These are phyloP conservation scores for Cherax quadricarinatus DNA, from an alignment of 1,140 invertebrate species.

Conservation along the genomic window DNA sequence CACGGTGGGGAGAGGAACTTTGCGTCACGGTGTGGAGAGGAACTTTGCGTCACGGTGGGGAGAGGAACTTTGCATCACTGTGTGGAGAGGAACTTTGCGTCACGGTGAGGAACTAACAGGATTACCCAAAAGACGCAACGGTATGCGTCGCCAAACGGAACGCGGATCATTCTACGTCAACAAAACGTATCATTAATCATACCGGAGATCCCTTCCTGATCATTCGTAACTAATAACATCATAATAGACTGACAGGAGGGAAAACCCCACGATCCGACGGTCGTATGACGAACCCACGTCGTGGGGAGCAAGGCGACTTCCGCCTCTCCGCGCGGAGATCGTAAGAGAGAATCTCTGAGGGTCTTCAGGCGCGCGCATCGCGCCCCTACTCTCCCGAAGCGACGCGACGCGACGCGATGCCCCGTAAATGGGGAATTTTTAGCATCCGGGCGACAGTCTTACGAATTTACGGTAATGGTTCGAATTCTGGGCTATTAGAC, in stretches of 20 bases:
- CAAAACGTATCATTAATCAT: conserved; percentile 44
- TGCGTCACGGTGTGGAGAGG: background rate
- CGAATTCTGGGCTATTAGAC: conserved; percentile 54
- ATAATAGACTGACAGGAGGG: conserved; percentile 32
- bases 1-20: too few relatives aligned
- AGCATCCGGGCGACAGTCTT: conserved; percentile 50
- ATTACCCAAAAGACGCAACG: background rate
- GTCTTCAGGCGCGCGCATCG: too few relatives aligned
- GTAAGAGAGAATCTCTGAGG: too few relatives aligned
- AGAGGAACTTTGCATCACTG: too few relatives aligned
- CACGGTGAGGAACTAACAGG: background rate
- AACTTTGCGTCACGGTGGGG: too few relatives aligned
- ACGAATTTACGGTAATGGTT: conserved; percentile 62
- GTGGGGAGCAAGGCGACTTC: background rate
- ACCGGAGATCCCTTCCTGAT: conserved; percentile 51
- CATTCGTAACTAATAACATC: conserved; percentile 63
- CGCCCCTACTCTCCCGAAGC: too few relatives aligned
- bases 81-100: background rate
- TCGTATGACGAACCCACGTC: background rate
- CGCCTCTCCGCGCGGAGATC: background rate
- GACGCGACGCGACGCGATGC: too few relatives aligned
- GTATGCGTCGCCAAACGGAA: conserved; percentile 38
- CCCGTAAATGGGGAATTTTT: conserved; percentile 2
- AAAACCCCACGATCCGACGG: conserved; percentile 7
- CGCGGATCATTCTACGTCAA: too few relatives aligned